phyloP scores from a whole-genome alignment of 92 coral and sea anemone genomes.

The Isaurus tuberculatus region DNA sequence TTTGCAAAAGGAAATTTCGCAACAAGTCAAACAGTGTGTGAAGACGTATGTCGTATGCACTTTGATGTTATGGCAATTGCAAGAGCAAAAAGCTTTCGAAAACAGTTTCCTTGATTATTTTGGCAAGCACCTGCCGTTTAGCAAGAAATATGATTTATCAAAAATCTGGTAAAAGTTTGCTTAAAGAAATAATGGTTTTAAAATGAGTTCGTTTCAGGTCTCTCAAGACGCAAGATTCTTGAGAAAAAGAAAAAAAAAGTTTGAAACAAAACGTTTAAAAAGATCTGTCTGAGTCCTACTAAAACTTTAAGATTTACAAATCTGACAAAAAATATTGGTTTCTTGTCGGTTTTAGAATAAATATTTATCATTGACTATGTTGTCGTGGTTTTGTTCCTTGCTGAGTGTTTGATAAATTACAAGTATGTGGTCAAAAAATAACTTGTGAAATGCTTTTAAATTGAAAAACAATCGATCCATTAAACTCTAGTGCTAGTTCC shows the following conservation, averaged over 20 bases:
- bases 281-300: background rate
- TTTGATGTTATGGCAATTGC: background rate
- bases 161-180: background rate
- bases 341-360: constrained; percentile 6
- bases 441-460: background rate
- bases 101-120: background rate
- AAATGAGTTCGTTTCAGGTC: background rate
- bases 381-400: constrained; percentile 1
- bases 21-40: background rate
- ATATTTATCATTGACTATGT: constrained; percentile 1
- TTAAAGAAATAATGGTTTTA: background rate
- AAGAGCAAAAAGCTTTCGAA: background rate
- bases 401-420: constrained; percentile 24
- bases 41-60: background rate
- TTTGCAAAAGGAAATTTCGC: background rate
- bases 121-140: background rate
- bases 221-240: background rate
- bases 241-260: background rate
- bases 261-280: background rate
- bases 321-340: background rate
- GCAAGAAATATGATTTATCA: background rate
- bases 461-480: too few relatives aligned
- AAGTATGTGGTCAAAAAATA: constrained; percentile 10
- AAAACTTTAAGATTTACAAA: background rate
- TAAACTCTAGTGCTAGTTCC: too few relatives aligned